A percentile compares a stretch with the other conserved stretches of the same genome.
Conservation (phyloP, 2,888 invertebrate species). For the Dynastes tityus region DNA sequence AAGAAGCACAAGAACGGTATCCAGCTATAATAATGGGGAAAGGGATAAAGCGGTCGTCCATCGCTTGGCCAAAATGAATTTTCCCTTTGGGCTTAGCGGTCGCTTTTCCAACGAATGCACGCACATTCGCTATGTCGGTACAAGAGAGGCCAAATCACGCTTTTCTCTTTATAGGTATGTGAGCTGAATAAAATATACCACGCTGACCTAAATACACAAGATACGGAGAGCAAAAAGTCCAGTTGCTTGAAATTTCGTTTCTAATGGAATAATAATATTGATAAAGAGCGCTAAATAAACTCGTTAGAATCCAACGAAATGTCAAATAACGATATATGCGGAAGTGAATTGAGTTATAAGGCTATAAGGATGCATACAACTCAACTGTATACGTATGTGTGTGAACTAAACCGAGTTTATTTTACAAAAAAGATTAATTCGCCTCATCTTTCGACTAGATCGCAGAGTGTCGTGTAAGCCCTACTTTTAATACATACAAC, state of each 20-base stretch:
- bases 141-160: conserved; percentile 38
- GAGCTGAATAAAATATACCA: conserved; percentile 38
- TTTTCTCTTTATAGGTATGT: conserved; percentile 44
- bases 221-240: conserved; percentile 4
- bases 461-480: no score
- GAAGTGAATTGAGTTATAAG: neutral
- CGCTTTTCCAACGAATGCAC: conserved; percentile 38
- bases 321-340: neutral
- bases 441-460: no score
- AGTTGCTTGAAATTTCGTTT: conserved; percentile 25
- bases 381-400: no score
- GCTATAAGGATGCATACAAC: no score
- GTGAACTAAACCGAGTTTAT: no score
- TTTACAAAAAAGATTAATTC: no score
- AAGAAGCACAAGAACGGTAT: conserved; percentile 28
- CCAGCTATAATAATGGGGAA: conserved; percentile 31
- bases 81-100: conserved; percentile 43
- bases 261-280: conserved; percentile 30
- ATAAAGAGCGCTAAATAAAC: conserved; percentile 5
- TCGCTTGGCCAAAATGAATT: conserved; percentile 36
- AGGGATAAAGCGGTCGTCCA: conserved; percentile 43
- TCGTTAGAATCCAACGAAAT: conserved; percentile 14
- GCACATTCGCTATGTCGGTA: conserved; percentile 10
- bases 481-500: no score
- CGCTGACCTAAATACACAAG: conserved; percentile 42